phyloP scores from a whole-genome alignment of 2,888 invertebrate species.

The Junonia oenone region DNA sequence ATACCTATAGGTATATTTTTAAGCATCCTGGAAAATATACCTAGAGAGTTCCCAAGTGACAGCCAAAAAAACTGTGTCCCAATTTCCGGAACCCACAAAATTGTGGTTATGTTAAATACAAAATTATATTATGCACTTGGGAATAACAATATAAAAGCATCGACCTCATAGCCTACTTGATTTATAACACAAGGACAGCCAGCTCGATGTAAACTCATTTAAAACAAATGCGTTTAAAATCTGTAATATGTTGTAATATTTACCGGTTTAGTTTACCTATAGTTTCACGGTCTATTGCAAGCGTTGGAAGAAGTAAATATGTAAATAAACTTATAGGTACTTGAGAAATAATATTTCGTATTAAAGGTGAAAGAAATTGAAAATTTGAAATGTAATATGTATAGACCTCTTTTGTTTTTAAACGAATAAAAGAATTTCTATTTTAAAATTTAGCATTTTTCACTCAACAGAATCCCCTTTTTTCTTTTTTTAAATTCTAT shows the following conservation, averaged over 20 bases:
- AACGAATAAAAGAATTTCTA: too few relatives aligned
- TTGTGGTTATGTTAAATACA: not conserved
- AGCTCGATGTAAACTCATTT: not conserved
- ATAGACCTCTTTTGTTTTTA: too few relatives aligned
- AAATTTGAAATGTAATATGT: too few relatives aligned
- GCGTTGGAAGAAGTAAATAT: not conserved
- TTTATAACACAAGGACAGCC: constrained; percentile 10
- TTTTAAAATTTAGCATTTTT: too few relatives aligned
- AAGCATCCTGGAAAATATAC: not conserved
- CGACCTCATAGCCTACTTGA: constrained; percentile 15
- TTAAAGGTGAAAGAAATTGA: too few relatives aligned
- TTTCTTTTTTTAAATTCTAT: not conserved
- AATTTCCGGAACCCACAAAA: not conserved
- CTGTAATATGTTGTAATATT: not conserved
- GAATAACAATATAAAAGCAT: not conserved
- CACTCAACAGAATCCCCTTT: too few relatives aligned
- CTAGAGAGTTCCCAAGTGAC: not conserved
- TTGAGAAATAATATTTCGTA: too few relatives aligned
- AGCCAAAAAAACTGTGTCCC: not conserved
- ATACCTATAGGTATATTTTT: too few relatives aligned
- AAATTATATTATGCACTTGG: constrained; percentile 4
- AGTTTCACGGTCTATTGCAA: not conserved
- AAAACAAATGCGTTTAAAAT: not conserved
- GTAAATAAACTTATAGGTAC: too few relatives aligned
- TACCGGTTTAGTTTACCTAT: not conserved